Evolutionary conservation across 2,888 invertebrate genomes (phyloP), one percentile per base, ranked within the genome.

Genomic region (Nasonovia ribisnigri): DNA sequence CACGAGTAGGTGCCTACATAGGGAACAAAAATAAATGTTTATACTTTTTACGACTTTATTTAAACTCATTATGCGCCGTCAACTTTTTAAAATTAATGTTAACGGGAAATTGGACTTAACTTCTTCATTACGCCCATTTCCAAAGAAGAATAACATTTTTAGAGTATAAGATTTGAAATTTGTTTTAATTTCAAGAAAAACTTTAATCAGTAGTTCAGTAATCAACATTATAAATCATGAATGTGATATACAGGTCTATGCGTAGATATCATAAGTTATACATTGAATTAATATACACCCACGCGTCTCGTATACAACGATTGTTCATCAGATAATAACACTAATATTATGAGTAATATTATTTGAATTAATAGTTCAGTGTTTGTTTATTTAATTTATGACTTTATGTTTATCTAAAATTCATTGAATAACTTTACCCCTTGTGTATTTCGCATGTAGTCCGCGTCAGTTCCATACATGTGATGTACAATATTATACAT

Each of bases 331-430:
- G 36, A 90, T 60, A 90, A 60, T 60, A 60, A 57, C n/a, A 46
- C 46, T 46, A 67, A 67, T 67, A 77, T 42, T 77, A 36, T 77
- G 36, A 77, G 24, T 77, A 77, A 77, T 77, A 77, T 77, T 36
- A 90, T 90, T 90, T 20, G 90, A 90, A 90, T 67, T 90, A 67
- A 46, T 46, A 46, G 60, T 46, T 46, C 67, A n/a, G n/a, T 67
- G n/a, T 51, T 43, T 67, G 20, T 16, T 43, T n/a, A 29, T 67
- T 24, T 67, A 67, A 67, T 90, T 90, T 90, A 90, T 48, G 90
- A n/a, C 90, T 67, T 29, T 26, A 10, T 48, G 90, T 90, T 90
- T 67, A 90, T 90, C 90, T 67, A 36, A 67, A 90, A 67, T 43
- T 48, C 67, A 48, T 90, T 67, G 46, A 67, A 90, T 67, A 67